Conservation (phyloP, 35 echinoderm and acorn worm species). For the Holothuria glaberrima region DNA sequence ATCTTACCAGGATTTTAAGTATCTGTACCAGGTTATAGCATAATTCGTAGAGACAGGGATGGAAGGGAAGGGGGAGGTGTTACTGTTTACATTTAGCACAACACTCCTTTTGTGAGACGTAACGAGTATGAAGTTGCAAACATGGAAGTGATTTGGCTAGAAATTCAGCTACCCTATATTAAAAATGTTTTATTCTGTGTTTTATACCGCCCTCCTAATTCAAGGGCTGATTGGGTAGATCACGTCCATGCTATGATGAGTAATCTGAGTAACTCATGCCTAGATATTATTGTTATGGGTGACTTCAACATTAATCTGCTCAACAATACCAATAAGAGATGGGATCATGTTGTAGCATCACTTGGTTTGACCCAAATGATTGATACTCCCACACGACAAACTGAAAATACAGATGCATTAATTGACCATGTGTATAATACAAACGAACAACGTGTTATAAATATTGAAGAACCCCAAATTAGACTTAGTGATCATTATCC, state of each 20-base stretch:
- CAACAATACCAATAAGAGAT: not conserved
- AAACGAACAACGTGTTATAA: constrained; percentile 6
- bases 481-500: too few relatives aligned
- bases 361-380: too few relatives aligned
- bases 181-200: constrained; percentile 39
- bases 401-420: too few relatives aligned
- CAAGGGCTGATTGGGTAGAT: not conserved
- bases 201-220: constrained; percentile 8
- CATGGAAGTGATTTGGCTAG: not conserved
- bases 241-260: constrained; percentile 23
- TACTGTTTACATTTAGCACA: not conserved
- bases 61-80: constrained; percentile 7
- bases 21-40: not conserved
- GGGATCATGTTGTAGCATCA: not conserved
- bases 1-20: constrained; percentile 1
- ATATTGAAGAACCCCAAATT: not conserved
- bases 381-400: too few relatives aligned
- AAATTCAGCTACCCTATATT: not conserved
- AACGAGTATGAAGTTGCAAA: not conserved
- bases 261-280: not conserved
- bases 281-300: constrained; percentile 38
- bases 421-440: constrained; percentile 23
- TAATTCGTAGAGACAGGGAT: constrained; percentile 12
- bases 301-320: too few relatives aligned
- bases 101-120: constrained; percentile 1